These are phyloP conservation scores for Laticauda colubrina DNA, from an alignment of 2,113 vertebrate species.

Conservation along the genomic window DNA sequence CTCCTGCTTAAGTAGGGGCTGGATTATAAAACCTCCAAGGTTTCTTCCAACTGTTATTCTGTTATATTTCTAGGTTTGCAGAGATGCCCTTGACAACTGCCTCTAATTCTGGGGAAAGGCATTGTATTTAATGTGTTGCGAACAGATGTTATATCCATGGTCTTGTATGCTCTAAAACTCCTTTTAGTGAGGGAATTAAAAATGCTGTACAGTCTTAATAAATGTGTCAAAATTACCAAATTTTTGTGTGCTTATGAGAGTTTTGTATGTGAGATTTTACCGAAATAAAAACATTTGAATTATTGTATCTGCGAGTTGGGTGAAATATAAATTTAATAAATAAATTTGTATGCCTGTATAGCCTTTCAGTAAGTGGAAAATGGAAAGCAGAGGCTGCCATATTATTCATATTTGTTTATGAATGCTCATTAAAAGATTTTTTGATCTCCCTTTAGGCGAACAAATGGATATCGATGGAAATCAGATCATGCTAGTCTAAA, in stretches of 20 bases:
- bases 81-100: background rate
- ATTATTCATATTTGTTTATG: background rate
- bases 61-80: background rate
- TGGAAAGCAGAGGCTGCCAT: background rate
- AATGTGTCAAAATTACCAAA: background rate
- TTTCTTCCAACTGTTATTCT: background rate
- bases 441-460: constrained; percentile 66
- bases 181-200: background rate
- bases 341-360: background rate
- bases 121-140: background rate
- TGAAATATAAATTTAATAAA: background rate
- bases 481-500: constrained; percentile 70
- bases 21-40: background rate
- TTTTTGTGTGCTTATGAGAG: background rate
- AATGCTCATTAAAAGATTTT: constrained; percentile 10
- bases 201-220: background rate
- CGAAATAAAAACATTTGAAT: background rate
- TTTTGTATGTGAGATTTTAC: background rate
- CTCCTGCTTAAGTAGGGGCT: background rate
- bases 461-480: constrained; percentile 76
- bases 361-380: background rate
- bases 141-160: background rate
- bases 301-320: background rate
- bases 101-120: background rate
- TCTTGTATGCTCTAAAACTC: background rate